phyloP scores from a whole-genome alignment of 2,113 vertebrate species.

The Paraplagusia blochii region DNA sequence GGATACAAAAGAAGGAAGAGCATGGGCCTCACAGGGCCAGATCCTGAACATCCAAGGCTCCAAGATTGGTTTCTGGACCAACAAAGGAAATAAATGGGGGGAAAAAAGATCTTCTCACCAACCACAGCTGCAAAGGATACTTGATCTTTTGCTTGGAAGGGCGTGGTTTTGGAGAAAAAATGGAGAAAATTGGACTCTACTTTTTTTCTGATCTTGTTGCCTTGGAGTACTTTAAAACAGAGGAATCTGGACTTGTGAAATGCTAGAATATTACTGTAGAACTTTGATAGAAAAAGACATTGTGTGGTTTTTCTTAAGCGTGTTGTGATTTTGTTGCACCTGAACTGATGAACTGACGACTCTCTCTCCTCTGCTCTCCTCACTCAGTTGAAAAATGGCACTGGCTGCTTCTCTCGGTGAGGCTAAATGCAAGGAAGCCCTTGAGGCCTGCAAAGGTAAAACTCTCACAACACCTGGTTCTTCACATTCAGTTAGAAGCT shows the following conservation, averaged over 20 bases:
- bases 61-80: conserved; percentile 51
- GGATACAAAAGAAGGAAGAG: conserved; percentile 40
- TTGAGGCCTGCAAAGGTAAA: conserved; percentile 78
- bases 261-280: neutral
- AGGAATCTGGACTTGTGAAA: conserved; percentile 23
- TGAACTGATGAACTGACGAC: conserved; percentile 37
- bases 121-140: conserved; percentile 58
- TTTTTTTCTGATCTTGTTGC: conserved; percentile 40
- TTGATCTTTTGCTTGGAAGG: conserved; percentile 44
- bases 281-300: neutral
- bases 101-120: conserved; percentile 23
- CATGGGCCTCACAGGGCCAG: conserved; percentile 21
- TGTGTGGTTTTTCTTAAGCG: conserved; percentile 9
- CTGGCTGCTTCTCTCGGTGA: conserved; percentile 73
- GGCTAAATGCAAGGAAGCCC: conserved; percentile 80
- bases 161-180: conserved; percentile 41
- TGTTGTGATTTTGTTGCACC: conserved; percentile 10
- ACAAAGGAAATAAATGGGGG: conserved; percentile 47
- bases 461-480: neutral
- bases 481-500: neutral
- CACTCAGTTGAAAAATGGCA: conserved; percentile 72
- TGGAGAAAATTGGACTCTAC: conserved; percentile 57
- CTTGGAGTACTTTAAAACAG: conserved; percentile 46
- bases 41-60: conserved; percentile 34
- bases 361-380: conserved; percentile 50